Conservation (phyloP, 2,113 vertebrate species). For the Fregata magnificens region DNA sequence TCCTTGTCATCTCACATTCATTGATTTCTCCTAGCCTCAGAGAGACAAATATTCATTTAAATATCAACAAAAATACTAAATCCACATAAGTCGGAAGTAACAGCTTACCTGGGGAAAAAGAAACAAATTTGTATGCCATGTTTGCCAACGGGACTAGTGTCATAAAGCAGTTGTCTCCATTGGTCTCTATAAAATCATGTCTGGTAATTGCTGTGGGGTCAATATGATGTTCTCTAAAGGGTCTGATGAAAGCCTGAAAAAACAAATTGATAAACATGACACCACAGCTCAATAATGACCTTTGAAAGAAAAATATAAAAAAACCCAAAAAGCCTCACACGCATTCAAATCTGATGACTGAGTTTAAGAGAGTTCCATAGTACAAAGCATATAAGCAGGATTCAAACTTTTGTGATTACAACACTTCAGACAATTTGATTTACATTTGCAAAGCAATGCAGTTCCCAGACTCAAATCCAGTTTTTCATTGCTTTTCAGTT, state of each 20-base stretch:
- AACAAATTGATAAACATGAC: neutral
- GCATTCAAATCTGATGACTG: neutral
- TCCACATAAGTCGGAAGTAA: neutral
- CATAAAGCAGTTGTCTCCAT: constrained; percentile 97
- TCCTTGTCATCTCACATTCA: neutral
- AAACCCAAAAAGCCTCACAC: rapidly evolving
- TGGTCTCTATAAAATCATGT: constrained; percentile 98
- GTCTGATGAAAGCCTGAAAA: constrained; percentile 93
- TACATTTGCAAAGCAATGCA: neutral
- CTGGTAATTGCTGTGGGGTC: constrained; percentile 98
- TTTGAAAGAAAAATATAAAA: neutral
- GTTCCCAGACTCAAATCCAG: neutral
- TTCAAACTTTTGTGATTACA: neutral
- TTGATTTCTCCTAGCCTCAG: neutral
- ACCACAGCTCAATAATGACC: neutral
- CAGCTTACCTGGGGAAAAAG: constrained; percentile 82
- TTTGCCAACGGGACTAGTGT: constrained; percentile 86
- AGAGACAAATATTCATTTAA: neutral
- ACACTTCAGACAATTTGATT: neutral
- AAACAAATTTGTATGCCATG: constrained; percentile 93
- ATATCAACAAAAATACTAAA: neutral
- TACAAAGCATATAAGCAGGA: neutral
- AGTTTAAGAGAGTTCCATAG: neutral
- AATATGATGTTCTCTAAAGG: constrained; percentile 97
- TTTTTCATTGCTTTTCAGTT: neutral